Percentiles rank a stretch among this genome's conserved stretches.
Conservation (phyloP, 2,888 invertebrate species). For the Temnothorax ravouxi region DNA sequence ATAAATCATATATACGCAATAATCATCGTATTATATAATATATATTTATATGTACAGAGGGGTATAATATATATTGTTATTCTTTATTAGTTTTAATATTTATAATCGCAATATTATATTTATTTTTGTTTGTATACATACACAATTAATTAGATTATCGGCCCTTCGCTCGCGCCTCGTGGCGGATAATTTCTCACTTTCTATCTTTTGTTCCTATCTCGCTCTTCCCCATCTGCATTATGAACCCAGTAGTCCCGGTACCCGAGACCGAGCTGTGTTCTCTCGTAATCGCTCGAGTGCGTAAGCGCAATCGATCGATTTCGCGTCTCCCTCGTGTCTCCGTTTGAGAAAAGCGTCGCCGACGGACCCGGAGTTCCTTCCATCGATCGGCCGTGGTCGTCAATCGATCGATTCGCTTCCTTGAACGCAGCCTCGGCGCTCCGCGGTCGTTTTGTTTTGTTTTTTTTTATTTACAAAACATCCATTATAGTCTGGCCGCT, state of each 20-base stretch:
- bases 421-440: conserved; percentile 66
- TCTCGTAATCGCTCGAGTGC: conserved; percentile 58
- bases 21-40: conserved; percentile 84
- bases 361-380: conserved; percentile 64
- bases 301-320: conserved; percentile 46
- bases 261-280: conserved; percentile 54
- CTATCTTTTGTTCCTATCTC: conserved; percentile 73
- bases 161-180: conserved; percentile 79
- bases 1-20: conserved; percentile 85
- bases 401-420: conserved; percentile 69
- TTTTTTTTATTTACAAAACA: conserved; percentile 84
- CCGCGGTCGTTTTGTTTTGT: conserved; percentile 77
- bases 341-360: conserved; percentile 69
- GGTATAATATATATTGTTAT: conserved; percentile 86
- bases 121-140: conserved; percentile 85
- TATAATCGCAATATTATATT: conserved; percentile 85
- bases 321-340: conserved; percentile 27
- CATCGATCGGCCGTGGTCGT: conserved; percentile 62
- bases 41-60: conserved; percentile 86
- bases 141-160: conserved; percentile 85
- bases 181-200: conserved; percentile 74
- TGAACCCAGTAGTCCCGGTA: conserved; percentile 27
- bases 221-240: conserved; percentile 59
- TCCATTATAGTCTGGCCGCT: conserved; percentile 84
- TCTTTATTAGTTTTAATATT: conserved; percentile 84